Evolutionary conservation across 2,888 invertebrate genomes (phyloP).

Genomic region (Drosophila kuntzei): DNA sequence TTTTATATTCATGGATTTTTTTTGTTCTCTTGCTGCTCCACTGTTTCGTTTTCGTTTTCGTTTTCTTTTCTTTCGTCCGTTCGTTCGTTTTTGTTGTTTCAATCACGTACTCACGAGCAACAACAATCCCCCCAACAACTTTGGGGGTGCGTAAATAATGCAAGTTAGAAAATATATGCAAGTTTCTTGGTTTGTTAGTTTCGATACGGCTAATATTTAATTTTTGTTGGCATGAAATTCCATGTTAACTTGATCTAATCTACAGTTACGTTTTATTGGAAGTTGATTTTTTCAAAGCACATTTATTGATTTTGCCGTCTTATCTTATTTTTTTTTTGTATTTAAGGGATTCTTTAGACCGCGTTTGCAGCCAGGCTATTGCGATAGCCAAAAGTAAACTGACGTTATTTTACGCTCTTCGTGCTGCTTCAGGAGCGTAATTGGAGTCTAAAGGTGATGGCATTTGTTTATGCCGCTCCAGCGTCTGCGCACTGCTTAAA

Average conservation of each 20-base stretch:
- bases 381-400: constrained; percentile 70
- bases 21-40: constrained; percentile 17
- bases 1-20: constrained; percentile 66
- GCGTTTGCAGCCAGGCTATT: constrained; percentile 58
- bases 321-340: constrained; percentile 45
- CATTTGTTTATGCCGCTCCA: constrained; percentile 75
- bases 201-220: constrained; percentile 3
- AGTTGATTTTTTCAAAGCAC: constrained; percentile 51
- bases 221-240: constrained; percentile 53
- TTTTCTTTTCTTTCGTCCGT: neutral
- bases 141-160: constrained; percentile 53
- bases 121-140: constrained; percentile 65
- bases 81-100: constrained; percentile 7
- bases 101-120: constrained; percentile 42
- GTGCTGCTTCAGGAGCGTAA: constrained; percentile 23
- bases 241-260: constrained; percentile 66
- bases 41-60: constrained; percentile 17
- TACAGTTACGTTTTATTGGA: constrained; percentile 38
- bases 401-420: constrained; percentile 59
- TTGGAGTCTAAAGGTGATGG: constrained; percentile 56
- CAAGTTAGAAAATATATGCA: constrained; percentile 52
- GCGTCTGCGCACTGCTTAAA: constrained; percentile 55
- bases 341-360: constrained; percentile 30
- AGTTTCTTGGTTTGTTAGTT: constrained; percentile 12
- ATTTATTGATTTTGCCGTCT: constrained; percentile 72